These are phyloP conservation scores for Gerris lacustris DNA, from an alignment of 2,888 invertebrate species.

Conservation along the genomic window DNA sequence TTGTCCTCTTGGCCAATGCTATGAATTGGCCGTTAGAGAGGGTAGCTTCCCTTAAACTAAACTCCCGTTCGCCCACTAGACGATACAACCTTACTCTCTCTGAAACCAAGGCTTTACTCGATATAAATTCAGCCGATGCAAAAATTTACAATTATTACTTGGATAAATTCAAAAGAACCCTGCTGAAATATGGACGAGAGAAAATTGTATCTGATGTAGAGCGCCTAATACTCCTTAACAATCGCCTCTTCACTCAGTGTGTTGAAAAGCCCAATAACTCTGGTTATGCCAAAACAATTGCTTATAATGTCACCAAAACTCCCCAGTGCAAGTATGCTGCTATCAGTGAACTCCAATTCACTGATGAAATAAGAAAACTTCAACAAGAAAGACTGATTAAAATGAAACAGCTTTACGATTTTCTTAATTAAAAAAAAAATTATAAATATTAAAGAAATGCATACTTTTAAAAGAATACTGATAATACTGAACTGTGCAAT, in stretches of 20 bases:
- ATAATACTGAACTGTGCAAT: neutral
- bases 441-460: neutral
- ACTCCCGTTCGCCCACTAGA: conserved; percentile 19
- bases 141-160: conserved; percentile 27
- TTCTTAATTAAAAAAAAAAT: neutral
- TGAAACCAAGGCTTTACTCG: conserved; percentile 18
- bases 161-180: conserved; percentile 24
- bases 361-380: conserved; percentile 23
- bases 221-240: conserved; percentile 24
- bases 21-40: conserved; percentile 30
- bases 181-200: conserved; percentile 26
- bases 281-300: conserved; percentile 26
- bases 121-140: conserved; percentile 26
- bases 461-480: neutral
- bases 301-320: conserved; percentile 24
- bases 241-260: conserved; percentile 21
- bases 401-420: conserved; percentile 17
- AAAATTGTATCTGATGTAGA: conserved; percentile 25
- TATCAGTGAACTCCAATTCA: conserved; percentile 27
- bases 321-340: conserved; percentile 25
- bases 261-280: conserved; percentile 23
- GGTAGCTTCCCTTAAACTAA: conserved; percentile 26
- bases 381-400: conserved; percentile 23
- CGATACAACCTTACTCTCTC: conserved; percentile 18
- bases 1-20: conserved; percentile 28